Evolutionary conservation across 2,113 vertebrate genomes (phyloP).

Genomic region (Fukomys damarensis): DNA sequence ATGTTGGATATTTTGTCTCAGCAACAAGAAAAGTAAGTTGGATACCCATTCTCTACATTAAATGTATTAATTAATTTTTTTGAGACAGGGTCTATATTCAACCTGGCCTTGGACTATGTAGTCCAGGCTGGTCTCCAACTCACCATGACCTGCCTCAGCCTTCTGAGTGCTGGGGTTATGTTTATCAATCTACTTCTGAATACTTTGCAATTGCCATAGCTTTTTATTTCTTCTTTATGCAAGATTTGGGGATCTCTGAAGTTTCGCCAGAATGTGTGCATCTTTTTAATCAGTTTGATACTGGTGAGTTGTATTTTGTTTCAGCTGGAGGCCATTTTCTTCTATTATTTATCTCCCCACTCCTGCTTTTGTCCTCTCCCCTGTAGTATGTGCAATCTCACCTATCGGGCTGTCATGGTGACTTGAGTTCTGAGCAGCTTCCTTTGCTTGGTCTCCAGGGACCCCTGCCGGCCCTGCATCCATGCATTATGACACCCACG

Average conservation of each 20-base stretch:
- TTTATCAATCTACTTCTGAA: background rate
- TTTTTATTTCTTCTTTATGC: background rate
- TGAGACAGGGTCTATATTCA: too few species aligned
- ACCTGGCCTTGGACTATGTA: too few species aligned
- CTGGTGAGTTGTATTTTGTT: background rate
- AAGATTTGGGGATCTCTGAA: conserved; percentile 9
- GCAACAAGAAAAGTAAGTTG: too few species aligned
- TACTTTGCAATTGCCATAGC: background rate
- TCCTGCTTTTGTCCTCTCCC: background rate
- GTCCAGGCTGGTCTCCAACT: too few species aligned
- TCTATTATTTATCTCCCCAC: background rate
- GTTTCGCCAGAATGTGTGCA: background rate
- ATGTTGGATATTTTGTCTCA: too few species aligned
- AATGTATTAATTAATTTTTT: too few species aligned
- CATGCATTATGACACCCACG: background rate
- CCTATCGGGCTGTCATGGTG: background rate
- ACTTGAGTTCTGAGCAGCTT: conserved; percentile 4
- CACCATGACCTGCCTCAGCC: too few species aligned
- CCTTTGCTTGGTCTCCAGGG: background rate
- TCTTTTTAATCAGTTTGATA: background rate
- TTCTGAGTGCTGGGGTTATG: too few species aligned
- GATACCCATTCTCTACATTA: too few species aligned
- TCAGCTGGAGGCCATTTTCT: background rate
- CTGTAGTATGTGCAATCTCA: background rate
- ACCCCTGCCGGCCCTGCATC: too few species aligned